phyloP scores from a whole-genome alignment of 2,888 invertebrate genomes.

The Diarsia mendica region DNA sequence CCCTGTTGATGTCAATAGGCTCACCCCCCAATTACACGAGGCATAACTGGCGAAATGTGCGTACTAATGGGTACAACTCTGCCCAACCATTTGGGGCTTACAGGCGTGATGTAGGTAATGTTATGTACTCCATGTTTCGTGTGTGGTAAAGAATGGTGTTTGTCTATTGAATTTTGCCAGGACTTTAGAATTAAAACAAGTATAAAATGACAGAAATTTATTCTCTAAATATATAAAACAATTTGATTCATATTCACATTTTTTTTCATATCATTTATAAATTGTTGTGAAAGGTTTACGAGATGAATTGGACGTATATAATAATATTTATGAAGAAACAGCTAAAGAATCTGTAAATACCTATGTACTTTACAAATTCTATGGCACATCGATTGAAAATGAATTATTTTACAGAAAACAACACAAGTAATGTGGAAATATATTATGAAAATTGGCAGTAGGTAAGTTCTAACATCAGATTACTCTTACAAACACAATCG shows the following conservation, averaged over 20 bases:
- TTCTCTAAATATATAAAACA: conserved; percentile 87
- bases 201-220: conserved; percentile 82
- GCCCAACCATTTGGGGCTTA: too few species aligned
- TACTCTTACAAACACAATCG: conserved; percentile 48
- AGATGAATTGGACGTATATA: conserved; percentile 55
- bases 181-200: conserved; percentile 51
- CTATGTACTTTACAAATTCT: conserved; percentile 64
- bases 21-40: too few species aligned
- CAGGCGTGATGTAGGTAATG: too few species aligned
- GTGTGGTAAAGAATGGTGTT: background rate
- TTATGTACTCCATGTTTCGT: too few species aligned
- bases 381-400: conserved; percentile 80
- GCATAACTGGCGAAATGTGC: too few species aligned
- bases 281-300: conserved; percentile 43
- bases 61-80: too few species aligned
- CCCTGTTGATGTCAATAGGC: too few species aligned
- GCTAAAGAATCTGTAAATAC: conserved; percentile 54
- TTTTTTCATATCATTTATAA: conserved; percentile 42
- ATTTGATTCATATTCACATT: conserved; percentile 82
- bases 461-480: conserved; percentile 43
- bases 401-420: conserved; percentile 50
- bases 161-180: background rate
- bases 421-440: conserved; percentile 48
- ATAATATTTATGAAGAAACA: conserved; percentile 45
- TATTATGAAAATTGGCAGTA: conserved; percentile 63